Evolutionary conservation across 1,140 invertebrate species (phyloP), one percentile per base, ranked within the genome.

Genomic region (Archivesica marissinica): DNA sequence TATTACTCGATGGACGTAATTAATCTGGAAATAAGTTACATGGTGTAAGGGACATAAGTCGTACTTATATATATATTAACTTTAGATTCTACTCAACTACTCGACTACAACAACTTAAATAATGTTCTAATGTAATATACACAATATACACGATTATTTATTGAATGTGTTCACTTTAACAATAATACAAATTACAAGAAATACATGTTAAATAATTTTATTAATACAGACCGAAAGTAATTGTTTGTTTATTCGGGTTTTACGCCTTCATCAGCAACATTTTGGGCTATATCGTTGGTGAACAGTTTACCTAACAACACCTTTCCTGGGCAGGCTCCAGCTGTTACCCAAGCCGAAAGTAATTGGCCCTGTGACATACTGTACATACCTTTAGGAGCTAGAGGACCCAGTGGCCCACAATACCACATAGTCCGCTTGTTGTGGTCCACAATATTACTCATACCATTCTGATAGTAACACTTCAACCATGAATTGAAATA

Each of bases 391-490:
- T 86, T 90, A 7, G 93, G 92, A 33, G 83, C 87, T 70, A 94
- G 39, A 0, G 90, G 87, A 13, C 93, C 92, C 4, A 92, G 70
- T 33, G 88, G 79, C 23, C 93, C 93, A 52, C 85, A 59, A 72
- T 92, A 94, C 93, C 93, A 94, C 20, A 94, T 92, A 17, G 93
- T 94, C 64, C 93, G 88, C 52, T 90, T 89, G 78, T 94, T 92
- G 70, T 89, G 86, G 78, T 94, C 93, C 1, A 89, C 88, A 61
- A 93, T 72, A 74, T 92, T 93, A 25, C 90, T 92, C 93, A 94
- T 94, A 0, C 87, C 88, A 28, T 90, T 79, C 41, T 93, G 87
- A 70, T 92, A 89, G 86, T 94, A 94, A 82, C 93, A 94, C 76
- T 90, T 91, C 23, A 94, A 87, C 93, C 93, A 94, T 17, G 83